Percentiles rank a stretch among this genome's conserved stretches.
phyloP scores from a whole-genome alignment of 2,113 vertebrate genomes.

The Amia ocellicauda region DNA sequence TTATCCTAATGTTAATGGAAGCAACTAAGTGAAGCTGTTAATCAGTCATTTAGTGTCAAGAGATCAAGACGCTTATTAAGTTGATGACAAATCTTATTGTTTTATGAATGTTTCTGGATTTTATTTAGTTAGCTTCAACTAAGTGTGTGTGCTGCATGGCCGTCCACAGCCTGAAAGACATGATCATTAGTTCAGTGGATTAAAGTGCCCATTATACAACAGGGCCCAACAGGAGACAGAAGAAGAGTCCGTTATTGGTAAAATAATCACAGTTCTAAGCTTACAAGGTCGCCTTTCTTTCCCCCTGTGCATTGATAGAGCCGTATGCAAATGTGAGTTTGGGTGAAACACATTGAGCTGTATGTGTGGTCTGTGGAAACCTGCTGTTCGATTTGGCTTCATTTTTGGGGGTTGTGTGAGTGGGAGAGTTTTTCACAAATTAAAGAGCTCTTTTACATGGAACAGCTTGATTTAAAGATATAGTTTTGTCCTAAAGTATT shows the following conservation, averaged over 20 bases:
- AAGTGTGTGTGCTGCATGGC: constrained; percentile 24
- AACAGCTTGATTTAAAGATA: neutral
- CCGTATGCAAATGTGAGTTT: constrained; percentile 11
- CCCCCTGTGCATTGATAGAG: constrained; percentile 6
- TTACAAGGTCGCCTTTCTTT: constrained; percentile 18
- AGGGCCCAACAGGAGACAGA: neutral
- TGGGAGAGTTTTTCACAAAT: neutral
- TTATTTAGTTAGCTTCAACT: constrained; percentile 23
- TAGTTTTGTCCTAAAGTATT: too few species aligned
- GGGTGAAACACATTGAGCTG: neutral
- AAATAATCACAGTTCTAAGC: constrained; percentile 20
- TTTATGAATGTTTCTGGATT: neutral
- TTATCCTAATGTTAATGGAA: too few species aligned
- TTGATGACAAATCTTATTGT: constrained; percentile 40
- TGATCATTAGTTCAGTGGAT: constrained; percentile 10
- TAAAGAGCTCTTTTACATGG: neutral
- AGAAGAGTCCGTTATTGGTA: constrained; percentile 9
- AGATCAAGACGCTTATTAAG: constrained; percentile 48
- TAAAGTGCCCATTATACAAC: constrained; percentile 6
- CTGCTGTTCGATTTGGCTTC: constrained; percentile 13
- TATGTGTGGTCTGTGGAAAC: constrained; percentile 14
- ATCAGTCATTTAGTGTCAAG: constrained; percentile 36
- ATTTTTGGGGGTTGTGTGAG: neutral
- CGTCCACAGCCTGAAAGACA: constrained; percentile 29
- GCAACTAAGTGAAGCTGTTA: constrained; percentile 40